Base-by-base conservation (phyloP, 2,888 invertebrate genomes). In the Himalopsyche japonica region DNA sequence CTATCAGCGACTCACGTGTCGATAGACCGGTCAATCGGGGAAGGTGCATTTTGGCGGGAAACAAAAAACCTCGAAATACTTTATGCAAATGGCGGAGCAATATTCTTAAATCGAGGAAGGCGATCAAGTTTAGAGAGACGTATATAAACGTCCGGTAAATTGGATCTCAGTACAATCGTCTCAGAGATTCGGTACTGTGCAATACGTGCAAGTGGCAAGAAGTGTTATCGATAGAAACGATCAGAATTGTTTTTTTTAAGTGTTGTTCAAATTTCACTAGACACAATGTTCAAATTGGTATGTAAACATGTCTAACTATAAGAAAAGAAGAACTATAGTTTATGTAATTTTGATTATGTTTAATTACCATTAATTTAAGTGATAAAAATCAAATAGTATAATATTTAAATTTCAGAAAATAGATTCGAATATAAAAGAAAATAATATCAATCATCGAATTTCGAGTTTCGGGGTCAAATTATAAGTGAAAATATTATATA, bases 1-100 rank as follows among this genome's bases (percentile, higher is more conserved):
- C 15, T 15, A 43, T 43, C 43, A 43, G 43, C 4, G 43, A 20
- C 4, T 57, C 20, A 20, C 57, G 57, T 57, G 57, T 20, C 57
- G 57, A 24, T 57, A 1, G 57, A 57, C 57, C 57, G 57, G 57
- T 49, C 57, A 57, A 6, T 49, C 49, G 20, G 49, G 24, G 43
- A 81, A 76, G 30, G 27, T 70, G 34, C 49, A 80, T 27, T 80
- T 43, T 24, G 34, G 27, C 27, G 80, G 49, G 49, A 79, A 79
- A 37, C 20, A 79, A 37, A 76, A 57, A 78, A 27, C 82, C 82
- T 82, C 82, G 78, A 82, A 78, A 47, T 34, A 43, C 18, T 57
- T 37, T 82, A 82, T 82, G 82, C 78, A 82, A 82, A 82, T 82
- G 34, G 82, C 47, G 48, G 76, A 76, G 49, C n/a, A n/a, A 49